phyloP scores from a whole-genome alignment of 2,888 invertebrate genomes.

The Metallyticus violacea region DNA sequence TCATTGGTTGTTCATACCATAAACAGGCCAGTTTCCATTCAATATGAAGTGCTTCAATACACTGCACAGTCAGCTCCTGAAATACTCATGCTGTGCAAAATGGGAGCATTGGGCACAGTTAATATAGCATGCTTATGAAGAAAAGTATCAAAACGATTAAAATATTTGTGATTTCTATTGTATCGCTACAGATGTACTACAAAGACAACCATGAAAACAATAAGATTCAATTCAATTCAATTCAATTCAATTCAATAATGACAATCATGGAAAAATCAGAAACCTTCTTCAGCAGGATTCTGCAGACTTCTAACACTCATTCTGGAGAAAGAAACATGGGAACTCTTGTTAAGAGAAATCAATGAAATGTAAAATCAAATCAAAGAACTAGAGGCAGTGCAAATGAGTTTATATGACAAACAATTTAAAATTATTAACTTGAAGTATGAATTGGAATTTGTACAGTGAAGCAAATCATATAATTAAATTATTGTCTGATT shows the following conservation, averaged over 20 bases:
- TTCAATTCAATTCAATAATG: no score
- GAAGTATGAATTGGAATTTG: no score
- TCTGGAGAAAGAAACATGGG: conserved; percentile 28
- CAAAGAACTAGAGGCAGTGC: neutral
- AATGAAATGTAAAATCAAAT: conserved; percentile 31
- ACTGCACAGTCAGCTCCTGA: neutral
- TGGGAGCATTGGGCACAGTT: no score
- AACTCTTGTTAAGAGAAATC: conserved; percentile 26
- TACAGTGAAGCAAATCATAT: no score
- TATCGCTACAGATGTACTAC: neutral
- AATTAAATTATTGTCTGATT: no score
- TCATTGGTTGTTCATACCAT: neutral
- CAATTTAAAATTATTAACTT: no score
- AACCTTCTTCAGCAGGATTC: neutral
- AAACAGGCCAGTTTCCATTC: neutral
- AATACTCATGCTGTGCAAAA: no score
- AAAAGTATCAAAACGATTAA: neutral
- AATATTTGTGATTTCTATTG: neutral
- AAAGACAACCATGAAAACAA: neutral
- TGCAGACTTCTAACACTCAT: conserved; percentile 30
- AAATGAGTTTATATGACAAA: neutral
- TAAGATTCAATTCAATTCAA: no score
- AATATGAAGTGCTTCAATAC: neutral
- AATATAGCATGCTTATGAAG: no score
- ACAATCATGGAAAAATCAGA: neutral